phyloP scores from a whole-genome alignment of 1,140 invertebrate species.

The Zaprionus capensis region DNA sequence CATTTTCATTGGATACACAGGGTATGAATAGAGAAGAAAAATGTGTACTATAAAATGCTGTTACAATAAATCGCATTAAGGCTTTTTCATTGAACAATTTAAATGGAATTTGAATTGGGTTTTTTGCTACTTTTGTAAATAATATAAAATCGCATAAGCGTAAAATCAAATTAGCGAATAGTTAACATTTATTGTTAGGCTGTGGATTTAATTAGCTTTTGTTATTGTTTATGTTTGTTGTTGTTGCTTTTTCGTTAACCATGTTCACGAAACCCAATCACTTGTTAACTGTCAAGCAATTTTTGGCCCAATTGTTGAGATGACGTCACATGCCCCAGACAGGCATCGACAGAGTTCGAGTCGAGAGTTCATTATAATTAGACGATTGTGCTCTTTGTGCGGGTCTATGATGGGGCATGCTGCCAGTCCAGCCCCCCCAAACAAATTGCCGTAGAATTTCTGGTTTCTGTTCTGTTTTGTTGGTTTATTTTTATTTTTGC shows the following conservation, averaged over 20 bases:
- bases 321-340: conserved; percentile 16
- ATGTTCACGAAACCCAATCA: conserved; percentile 5
- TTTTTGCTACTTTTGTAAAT: conserved; percentile 6
- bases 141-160: background rate
- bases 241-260: background rate
- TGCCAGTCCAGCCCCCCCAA: background rate
- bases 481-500: conserved; percentile 11
- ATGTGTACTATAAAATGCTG: conserved; percentile 31
- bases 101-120: conserved; percentile 13
- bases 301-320: conserved; percentile 4
- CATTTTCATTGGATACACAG: background rate
- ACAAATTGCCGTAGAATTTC: background rate
- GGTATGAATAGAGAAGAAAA: background rate
- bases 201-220: conserved; percentile 2
- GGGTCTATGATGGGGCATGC: background rate
- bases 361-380: conserved; percentile 57
- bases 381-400: conserved; percentile 34
- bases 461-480: background rate
- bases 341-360: background rate
- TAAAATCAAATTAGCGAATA: conserved; percentile 13
- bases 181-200: conserved; percentile 3
- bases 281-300: background rate
- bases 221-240: background rate
- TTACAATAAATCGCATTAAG: conserved; percentile 19
- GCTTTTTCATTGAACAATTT: conserved; percentile 30